phyloP scores from a whole-genome alignment of 2,113 vertebrate genomes.

The Lates calcarifer region DNA sequence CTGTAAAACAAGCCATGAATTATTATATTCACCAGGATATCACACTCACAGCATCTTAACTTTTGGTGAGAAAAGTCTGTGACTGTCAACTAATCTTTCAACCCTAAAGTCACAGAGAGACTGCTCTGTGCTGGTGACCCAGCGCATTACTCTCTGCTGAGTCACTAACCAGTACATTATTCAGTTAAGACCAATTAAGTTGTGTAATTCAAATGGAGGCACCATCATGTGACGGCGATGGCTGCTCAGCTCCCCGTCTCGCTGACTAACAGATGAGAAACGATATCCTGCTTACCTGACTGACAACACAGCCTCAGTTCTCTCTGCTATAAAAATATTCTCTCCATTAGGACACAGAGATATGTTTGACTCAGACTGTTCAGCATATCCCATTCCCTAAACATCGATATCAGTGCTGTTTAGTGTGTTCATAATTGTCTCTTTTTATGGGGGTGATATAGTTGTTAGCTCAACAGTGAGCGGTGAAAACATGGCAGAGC shows the following conservation, averaged over 20 bases:
- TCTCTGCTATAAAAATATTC: slow-evolving; percentile 4
- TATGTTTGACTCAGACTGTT: neutral
- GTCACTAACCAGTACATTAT: slow-evolving; percentile 47
- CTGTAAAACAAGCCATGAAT: neutral
- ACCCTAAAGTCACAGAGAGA: neutral
- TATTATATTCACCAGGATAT: neutral
- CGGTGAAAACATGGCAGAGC: no score
- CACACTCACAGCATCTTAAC: neutral
- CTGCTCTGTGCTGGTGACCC: neutral
- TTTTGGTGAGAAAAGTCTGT: neutral
- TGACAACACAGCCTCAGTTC: slow-evolving; percentile 9
- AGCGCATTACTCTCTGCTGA: slow-evolving; percentile 47
- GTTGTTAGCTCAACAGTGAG: neutral
- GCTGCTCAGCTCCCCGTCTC: neutral
- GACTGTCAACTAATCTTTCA: neutral
- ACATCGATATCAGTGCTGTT: slow-evolving; percentile 32
- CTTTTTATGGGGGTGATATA: neutral
- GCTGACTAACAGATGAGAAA: slow-evolving; percentile 21
- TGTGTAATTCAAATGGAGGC: slow-evolving; percentile 17
- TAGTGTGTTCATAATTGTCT: neutral
- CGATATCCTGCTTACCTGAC: slow-evolving; percentile 25
- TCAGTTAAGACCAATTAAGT: slow-evolving; percentile 45
- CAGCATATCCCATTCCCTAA: slow-evolving; percentile 25
- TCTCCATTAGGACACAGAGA: slow-evolving; percentile 33
- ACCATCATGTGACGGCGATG: slow-evolving; percentile 14